Base-by-base conservation (phyloP, 2,888 invertebrate genomes). In the Drosophila niveifrons region DNA sequence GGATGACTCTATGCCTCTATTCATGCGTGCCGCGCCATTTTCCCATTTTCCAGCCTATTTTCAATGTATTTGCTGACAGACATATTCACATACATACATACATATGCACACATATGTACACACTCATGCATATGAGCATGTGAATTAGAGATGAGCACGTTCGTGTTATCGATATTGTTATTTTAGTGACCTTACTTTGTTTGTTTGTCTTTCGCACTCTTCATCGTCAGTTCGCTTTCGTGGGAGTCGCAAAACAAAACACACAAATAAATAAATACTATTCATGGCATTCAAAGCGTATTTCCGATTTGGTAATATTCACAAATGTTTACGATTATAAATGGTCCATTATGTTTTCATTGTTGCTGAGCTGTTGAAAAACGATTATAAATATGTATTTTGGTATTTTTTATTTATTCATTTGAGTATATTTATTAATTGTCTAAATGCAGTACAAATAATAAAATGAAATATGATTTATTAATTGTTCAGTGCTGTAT, bases 61-160 rank as follows among this genome's bases (percentile, higher is more conserved):
- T 48, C 55, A 58, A 75, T 64, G 61, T 56, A 75, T 47, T 23
- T 47, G 34, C 39, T 44, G 23, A 28, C 36, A 51, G 28, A 58
- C 15, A 39, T 28, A 29, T 31, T 11, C 29, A 29, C 13, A 29
- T 8, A 39, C 0, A 31, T 10, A 52, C 52, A 52, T 9, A 34
- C 29, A 55, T 31, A 13, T 47, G 11, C 56, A 41, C 11, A 41
- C n/a, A 17, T 36, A 17, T 7, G 23, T 4, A 43, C 53, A 55
- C 36, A 36, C 36, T 6, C 36, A 34, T 11, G 18, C 28, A 28
- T 53, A 4, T 28, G 11, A 43, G 18, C 15, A 9, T 51, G 50
- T 50, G 55, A 41, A 66, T 72, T 78, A 77, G 75, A 68, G 75
- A 75, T 75, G 75, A 57, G 78, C 78, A 68, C 69, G 73, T 73